Conservation (phyloP, 2,888 invertebrate genomes). For the Parasteatoda lunata region DNA sequence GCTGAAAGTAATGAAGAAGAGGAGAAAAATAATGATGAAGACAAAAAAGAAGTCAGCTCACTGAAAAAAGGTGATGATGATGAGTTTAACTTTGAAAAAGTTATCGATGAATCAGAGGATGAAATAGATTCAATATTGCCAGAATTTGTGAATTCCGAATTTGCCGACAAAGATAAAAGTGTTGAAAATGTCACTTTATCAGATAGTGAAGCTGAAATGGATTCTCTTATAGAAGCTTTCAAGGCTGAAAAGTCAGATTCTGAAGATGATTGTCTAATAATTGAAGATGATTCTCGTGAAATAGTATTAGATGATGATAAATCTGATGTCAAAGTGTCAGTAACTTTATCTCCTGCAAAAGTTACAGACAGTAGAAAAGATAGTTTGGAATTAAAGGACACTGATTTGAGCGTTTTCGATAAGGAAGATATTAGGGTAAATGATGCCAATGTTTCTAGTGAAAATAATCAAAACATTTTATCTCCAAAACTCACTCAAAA, state of each 20-base stretch:
- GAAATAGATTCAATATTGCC: neutral
- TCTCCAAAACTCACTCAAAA: neutral
- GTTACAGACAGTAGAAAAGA: too few relatives aligned
- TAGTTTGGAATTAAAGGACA: neutral
- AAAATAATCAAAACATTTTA: too few relatives aligned
- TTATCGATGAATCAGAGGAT: neutral
- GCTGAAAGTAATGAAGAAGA: too few relatives aligned
- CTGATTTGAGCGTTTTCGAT: neutral
- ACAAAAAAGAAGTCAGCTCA: too few relatives aligned
- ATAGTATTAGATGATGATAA: constrained; percentile 2
- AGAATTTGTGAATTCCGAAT: neutral
- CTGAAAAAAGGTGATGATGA: too few relatives aligned
- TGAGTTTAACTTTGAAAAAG: too few relatives aligned
- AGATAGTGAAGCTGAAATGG: constrained; percentile 32
- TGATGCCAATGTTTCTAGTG: neutral
- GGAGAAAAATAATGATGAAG: too few relatives aligned
- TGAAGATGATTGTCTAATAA: constrained; percentile 37
- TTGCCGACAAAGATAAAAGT: neutral
- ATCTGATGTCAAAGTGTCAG: neutral
- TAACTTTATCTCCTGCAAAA: neutral
- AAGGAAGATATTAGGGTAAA: neutral
- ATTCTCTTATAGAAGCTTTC: constrained; percentile 20
- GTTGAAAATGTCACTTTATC: neutral
- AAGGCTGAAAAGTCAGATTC: constrained; percentile 26
- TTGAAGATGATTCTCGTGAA: constrained; percentile 12